A percentile compares a stretch with the other conserved stretches of the same genome.
phyloP scores from a whole-genome alignment of 2,888 invertebrate species.

The Lypha dubia region DNA sequence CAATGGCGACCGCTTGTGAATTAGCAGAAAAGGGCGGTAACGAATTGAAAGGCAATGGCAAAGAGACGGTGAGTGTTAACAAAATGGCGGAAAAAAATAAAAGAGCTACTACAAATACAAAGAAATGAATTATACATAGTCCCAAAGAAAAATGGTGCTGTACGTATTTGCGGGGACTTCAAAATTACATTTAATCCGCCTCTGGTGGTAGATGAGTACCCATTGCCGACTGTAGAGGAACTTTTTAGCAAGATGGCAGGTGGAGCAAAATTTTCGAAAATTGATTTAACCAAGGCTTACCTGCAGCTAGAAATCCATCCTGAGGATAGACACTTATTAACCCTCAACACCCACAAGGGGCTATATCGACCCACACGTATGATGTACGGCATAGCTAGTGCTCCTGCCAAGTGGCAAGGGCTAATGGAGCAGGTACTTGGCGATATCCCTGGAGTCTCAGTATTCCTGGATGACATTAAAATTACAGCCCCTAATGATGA shows the following conservation, averaged over 20 bases:
- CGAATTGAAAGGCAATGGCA: slow-evolving; percentile 57
- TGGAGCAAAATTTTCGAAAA: slow-evolving; percentile 75
- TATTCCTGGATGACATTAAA: too few species aligned
- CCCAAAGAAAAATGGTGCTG: slow-evolving; percentile 75
- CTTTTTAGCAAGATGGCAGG: slow-evolving; percentile 72
- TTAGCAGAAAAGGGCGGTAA: slow-evolving; percentile 51
- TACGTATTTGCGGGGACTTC: slow-evolving; percentile 74
- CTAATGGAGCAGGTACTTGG: too few species aligned
- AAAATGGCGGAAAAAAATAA: slow-evolving; percentile 42
- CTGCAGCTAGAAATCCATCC: too few species aligned
- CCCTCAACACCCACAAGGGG: too few species aligned
- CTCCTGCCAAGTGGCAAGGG: too few species aligned
- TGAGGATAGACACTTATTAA: too few species aligned
- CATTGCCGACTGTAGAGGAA: too few species aligned
- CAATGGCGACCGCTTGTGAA: slow-evolving; percentile 56
- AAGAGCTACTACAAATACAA: slow-evolving; percentile 12
- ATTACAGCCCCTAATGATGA: too few species aligned
- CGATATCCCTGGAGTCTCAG: too few species aligned
- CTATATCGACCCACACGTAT: too few species aligned
- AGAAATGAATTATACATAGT: slow-evolving; percentile 50
- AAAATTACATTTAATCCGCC: slow-evolving; percentile 47
- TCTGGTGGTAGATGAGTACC: too few species aligned
- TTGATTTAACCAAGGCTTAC: slow-evolving; percentile 79
- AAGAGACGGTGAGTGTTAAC: slow-evolving; percentile 20
- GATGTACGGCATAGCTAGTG: too few species aligned